These are phyloP conservation scores for Carcinoscorpius rotundicauda DNA, from an alignment of 1,140 invertebrate species.

Conservation along the genomic window DNA sequence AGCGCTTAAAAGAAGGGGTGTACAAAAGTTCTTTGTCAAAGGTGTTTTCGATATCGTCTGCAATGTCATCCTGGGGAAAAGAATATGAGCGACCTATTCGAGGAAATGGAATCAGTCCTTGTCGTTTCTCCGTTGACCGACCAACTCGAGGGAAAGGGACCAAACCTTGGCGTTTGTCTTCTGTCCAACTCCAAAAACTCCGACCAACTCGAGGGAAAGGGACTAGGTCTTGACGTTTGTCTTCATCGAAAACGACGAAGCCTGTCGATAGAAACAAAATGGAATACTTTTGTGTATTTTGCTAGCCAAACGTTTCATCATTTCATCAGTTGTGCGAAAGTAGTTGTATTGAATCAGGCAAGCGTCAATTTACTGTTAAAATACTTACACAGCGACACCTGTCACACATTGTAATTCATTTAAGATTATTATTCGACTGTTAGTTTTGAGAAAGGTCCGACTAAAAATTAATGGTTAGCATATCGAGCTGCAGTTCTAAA, in stretches of 20 bases:
- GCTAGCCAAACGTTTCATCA: no score
- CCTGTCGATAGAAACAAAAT: no score
- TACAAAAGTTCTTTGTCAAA: slow-evolving; percentile 5
- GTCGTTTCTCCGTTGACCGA: slow-evolving; percentile 7
- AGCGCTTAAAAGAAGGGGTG: neutral
- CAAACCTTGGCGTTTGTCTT: slow-evolving; percentile 15
- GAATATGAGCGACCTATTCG: slow-evolving; percentile 11
- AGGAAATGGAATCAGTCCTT: slow-evolving; percentile 19
- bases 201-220: slow-evolving; percentile 16
- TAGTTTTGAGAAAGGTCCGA: no score
- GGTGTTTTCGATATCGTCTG: neutral
- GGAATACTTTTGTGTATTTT: no score
- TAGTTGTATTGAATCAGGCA: no score
- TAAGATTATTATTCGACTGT: no score
- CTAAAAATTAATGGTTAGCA: no score
- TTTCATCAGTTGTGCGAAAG: no score
- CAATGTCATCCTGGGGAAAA: neutral
- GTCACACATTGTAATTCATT: no score
- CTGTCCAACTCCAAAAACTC: neutral
- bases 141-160: slow-evolving; percentile 16
- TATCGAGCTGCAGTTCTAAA: no score
- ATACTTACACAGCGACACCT: no score
- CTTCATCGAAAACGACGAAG: neutral
- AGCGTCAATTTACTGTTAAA: no score
- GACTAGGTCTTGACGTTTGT: slow-evolving; percentile 9